Conservation (phyloP, 92 coral and sea anemone genomes). For the Phenganax marumi region DNA sequence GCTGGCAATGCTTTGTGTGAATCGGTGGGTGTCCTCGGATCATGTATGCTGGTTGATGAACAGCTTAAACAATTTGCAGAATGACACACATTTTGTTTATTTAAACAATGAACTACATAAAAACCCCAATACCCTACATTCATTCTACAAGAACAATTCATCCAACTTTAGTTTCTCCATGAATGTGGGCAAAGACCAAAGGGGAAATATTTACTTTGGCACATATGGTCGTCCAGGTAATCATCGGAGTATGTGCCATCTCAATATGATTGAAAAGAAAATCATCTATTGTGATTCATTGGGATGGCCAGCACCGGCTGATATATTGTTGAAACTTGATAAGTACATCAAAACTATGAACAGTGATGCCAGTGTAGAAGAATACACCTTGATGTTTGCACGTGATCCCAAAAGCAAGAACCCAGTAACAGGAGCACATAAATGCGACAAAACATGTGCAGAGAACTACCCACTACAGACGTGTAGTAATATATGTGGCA, state of each 20-base stretch:
- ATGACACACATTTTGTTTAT: background rate
- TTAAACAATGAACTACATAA: no score
- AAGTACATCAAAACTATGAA: conserved; percentile 23
- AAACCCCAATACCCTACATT: no score
- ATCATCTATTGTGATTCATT: conserved; percentile 51
- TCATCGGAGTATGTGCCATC: conserved; percentile 50
- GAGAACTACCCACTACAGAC: conserved; percentile 42
- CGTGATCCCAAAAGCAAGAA: conserved; percentile 17
- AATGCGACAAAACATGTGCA: conserved; percentile 26
- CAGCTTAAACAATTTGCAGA: background rate
- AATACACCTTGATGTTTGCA: conserved; percentile 12
- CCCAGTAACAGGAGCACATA: conserved; percentile 14
- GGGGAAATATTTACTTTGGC: no score
- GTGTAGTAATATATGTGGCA: conserved; percentile 42
- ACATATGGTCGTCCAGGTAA: background rate
- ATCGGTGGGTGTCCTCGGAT: background rate
- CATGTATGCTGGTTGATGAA: background rate
- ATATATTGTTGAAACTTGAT: conserved; percentile 33
- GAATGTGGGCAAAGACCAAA: no score
- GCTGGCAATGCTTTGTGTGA: background rate
- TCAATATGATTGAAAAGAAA: conserved; percentile 18
- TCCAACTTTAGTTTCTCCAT: no score
- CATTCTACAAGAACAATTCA: no score
- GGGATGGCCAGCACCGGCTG: conserved; percentile 45
- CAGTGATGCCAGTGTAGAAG: background rate